Conservation (phyloP, 2,797 vertebrate genomes). For the Vespertilio murinus region DNA sequence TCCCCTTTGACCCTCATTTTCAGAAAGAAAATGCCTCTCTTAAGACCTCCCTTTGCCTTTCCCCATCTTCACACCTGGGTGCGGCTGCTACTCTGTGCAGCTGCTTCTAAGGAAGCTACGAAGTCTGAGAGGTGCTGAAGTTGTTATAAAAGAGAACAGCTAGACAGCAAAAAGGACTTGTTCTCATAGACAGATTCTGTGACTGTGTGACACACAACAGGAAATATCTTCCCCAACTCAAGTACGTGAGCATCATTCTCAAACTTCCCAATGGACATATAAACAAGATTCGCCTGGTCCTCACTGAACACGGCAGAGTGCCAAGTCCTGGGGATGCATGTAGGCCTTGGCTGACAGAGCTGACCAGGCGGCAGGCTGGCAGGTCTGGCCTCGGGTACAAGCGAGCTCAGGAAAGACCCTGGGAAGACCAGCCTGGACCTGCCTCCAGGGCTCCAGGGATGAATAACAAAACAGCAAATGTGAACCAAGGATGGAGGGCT, state of each 20-base stretch:
- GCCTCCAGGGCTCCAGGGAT: not conserved
- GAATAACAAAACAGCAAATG: not conserved
- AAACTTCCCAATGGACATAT: not conserved
- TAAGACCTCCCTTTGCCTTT: not conserved
- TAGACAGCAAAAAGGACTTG: not conserved
- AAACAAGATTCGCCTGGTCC: not conserved
- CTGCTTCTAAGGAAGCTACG: not conserved
- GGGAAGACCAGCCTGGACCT: not conserved
- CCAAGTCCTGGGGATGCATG: not conserved
- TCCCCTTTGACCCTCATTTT: not conserved
- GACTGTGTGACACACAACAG: not conserved
- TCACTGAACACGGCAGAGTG: not conserved
- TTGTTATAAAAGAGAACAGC: not conserved
- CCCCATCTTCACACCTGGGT: not conserved
- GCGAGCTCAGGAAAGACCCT: not conserved
- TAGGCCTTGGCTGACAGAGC: not conserved
- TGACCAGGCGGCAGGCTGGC: not conserved
- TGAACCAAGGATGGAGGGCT: not conserved
- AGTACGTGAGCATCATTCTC: not conserved
- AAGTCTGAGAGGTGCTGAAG: not conserved
- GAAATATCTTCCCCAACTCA: not conserved
- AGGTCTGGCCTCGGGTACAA: not conserved
- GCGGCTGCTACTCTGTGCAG: not conserved
- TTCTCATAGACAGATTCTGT: not conserved
- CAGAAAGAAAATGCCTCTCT: not conserved